Evolutionary conservation across 2,797 vertebrate species (phyloP).

Genomic region (Sylvilagus floridanus): DNA sequence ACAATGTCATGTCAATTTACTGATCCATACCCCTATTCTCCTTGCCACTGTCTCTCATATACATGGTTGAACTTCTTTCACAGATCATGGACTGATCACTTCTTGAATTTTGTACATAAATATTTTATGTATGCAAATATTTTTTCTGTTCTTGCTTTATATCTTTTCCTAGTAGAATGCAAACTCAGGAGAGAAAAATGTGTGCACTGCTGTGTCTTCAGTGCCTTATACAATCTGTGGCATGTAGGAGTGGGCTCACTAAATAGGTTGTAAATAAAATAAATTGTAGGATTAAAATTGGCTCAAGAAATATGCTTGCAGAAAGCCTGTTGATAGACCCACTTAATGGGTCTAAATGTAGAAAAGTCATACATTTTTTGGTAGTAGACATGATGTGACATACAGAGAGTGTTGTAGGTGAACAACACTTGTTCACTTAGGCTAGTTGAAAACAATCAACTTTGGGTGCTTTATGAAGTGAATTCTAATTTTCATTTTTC

Average conservation of each 20-base stretch:
- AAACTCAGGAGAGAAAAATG: not conserved
- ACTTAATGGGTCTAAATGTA: not conserved
- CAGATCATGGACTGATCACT: not conserved
- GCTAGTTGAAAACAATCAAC: not conserved
- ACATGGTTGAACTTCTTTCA: not conserved
- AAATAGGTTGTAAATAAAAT: not conserved
- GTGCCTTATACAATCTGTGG: not conserved
- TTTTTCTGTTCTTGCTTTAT: not conserved
- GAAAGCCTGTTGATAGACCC: not conserved
- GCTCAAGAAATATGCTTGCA: not conserved
- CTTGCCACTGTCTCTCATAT: not conserved
- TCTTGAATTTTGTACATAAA: not conserved
- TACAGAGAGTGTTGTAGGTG: not conserved
- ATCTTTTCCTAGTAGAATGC: not conserved
- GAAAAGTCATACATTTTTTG: not conserved
- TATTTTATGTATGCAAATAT: not conserved
- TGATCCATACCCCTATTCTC: not conserved
- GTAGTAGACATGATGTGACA: not conserved
- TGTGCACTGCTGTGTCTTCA: not conserved
- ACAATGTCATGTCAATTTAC: not conserved
- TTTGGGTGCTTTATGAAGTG: not conserved
- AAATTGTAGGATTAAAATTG: not conserved
- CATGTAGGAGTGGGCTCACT: not conserved
- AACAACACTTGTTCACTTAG: not conserved
- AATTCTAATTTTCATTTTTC: not conserved